Conservation (phyloP, 2,797 vertebrate genomes). For the Chaetophractus vellerosus region DNA sequence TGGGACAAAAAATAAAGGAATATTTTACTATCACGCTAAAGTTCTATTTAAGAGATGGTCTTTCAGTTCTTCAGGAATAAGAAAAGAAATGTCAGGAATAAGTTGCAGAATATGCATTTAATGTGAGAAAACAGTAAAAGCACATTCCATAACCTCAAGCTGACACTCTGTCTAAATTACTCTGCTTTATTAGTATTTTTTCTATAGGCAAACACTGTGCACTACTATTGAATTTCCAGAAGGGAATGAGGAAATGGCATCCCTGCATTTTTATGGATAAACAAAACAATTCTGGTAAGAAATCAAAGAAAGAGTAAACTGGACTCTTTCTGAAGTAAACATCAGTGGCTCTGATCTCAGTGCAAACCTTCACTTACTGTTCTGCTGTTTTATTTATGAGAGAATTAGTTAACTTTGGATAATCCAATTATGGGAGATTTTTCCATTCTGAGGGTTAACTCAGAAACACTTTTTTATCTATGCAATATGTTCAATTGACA, state of each 20-base stretch:
- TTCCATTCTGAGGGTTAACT: neutral
- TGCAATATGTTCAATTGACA: neutral
- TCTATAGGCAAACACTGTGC: neutral
- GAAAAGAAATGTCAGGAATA: neutral
- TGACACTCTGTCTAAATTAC: constrained; percentile 32
- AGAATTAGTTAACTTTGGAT: neutral
- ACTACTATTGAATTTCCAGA: neutral
- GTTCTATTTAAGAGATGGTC: neutral
- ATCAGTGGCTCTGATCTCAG: constrained; percentile 46
- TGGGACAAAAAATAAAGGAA: neutral
- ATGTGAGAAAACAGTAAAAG: neutral
- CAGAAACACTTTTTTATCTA: neutral
- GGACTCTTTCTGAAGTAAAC: constrained; percentile 51
- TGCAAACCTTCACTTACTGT: constrained; percentile 32
- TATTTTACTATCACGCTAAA: neutral
- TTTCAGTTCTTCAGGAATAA: neutral
- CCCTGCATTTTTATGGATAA: neutral
- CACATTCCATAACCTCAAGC: neutral
- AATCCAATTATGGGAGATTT: neutral
- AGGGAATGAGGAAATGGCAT: neutral
- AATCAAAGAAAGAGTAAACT: constrained; percentile 36
- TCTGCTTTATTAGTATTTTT: constrained; percentile 37
- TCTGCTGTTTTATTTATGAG: constrained; percentile 40
- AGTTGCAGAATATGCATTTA: neutral
- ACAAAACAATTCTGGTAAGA: constrained; percentile 31